Conservation (phyloP, 2,113 vertebrate species). For the Caracal caracal region DNA sequence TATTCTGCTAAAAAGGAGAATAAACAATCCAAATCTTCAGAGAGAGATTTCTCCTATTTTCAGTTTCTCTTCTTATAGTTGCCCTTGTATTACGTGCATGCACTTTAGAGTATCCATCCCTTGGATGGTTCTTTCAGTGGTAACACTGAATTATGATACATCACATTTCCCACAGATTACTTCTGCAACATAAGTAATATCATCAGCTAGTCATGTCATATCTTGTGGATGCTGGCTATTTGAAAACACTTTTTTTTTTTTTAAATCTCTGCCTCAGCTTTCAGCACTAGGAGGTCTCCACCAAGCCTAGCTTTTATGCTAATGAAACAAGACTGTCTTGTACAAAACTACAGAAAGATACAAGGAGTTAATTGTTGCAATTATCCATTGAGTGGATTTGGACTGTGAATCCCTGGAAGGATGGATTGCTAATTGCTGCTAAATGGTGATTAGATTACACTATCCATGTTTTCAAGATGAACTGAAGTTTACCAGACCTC, state of each 20-base stretch:
- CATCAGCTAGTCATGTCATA: background rate
- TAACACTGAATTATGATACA: background rate
- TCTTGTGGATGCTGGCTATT: too few relatives aligned
- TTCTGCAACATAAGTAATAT: background rate
- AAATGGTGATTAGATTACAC: slow-evolving; percentile 76
- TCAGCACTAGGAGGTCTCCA: background rate
- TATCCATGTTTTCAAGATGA: slow-evolving; percentile 64
- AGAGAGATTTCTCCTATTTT: background rate
- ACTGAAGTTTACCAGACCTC: slow-evolving; percentile 47
- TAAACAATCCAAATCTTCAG: background rate
- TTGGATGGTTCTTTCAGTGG: background rate
- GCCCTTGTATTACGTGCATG: background rate
- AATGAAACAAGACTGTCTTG: slow-evolving; percentile 59
- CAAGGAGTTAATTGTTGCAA: slow-evolving; percentile 79
- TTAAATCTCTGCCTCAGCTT: background rate
- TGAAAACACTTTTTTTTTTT: background rate
- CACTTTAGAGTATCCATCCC: rapidly evolving
- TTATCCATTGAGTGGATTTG: slow-evolving; percentile 75
- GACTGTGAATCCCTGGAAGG: slow-evolving; percentile 74
- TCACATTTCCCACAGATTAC: background rate
- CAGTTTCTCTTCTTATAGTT: too few relatives aligned
- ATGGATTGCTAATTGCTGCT: slow-evolving; percentile 79
- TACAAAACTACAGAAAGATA: slow-evolving; percentile 56
- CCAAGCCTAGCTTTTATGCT: background rate
- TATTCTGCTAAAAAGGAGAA: background rate